A percentile compares a stretch with the other conserved stretches of the same genome.
Evolutionary conservation across 2,888 invertebrate genomes (phyloP).

Genomic region (Philereme vetulata): DNA sequence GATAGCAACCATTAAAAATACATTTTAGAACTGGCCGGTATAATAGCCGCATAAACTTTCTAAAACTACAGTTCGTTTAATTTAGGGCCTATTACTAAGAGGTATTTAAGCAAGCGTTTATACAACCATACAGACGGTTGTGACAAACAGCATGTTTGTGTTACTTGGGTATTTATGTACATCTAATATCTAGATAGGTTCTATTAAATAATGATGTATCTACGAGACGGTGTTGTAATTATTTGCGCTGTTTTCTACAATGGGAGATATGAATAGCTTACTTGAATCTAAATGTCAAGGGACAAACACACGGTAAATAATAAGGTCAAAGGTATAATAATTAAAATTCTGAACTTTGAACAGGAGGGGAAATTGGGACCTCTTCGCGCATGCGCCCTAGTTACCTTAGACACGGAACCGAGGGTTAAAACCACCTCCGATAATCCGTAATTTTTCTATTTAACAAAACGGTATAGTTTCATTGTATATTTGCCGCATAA

Average conservation of each 20-base stretch:
- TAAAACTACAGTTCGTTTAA: no score
- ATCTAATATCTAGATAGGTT: constrained; percentile 6
- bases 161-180: no score
- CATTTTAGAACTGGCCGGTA: no score
- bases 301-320: constrained; percentile 23
- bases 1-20: no score
- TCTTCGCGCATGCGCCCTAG: constrained; percentile 58
- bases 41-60: no score
- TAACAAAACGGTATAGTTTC: constrained; percentile 56
- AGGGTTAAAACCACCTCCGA: constrained; percentile 35
- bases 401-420: constrained; percentile 29
- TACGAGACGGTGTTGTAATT: not conserved
- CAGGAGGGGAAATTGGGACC: constrained; percentile 44
- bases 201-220: constrained; percentile 8
- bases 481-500: constrained; percentile 68
- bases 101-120: no score
- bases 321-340: constrained; percentile 46
- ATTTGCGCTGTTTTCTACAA: constrained; percentile 9
- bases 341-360: constrained; percentile 42
- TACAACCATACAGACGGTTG: no score
- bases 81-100: no score
- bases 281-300: constrained; percentile 21
- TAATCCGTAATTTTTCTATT: constrained; percentile 36
- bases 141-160: no score
- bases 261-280: constrained; percentile 7